Base-by-base conservation (phyloP, 2,888 invertebrate species). In the Agrotis puta region DNA sequence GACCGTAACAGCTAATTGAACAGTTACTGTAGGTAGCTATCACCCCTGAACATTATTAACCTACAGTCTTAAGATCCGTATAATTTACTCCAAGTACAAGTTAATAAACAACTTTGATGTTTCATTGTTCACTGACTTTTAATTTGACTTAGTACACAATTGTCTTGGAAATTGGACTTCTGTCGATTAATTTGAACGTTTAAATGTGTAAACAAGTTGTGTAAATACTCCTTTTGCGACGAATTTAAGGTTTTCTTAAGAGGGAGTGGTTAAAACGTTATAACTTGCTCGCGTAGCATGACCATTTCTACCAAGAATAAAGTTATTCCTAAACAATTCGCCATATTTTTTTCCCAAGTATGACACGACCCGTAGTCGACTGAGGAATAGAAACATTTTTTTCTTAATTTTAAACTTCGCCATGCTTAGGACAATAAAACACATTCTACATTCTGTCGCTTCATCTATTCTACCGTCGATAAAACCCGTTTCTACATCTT, bases 41-140 rank as follows among this genome's bases (percentile, higher is more conserved):
- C 39, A 39, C 39, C 51, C 14, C 7, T 20, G 13, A 63, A 50
- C 54, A 24, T 54, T 75, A 14, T 54, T 75, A 22, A 24, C 27
- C 6, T 22, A 45, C 27, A 64, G 22, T 27, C 58, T 54, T 39
- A 43, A 59, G 43, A 61, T 45, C 20, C 20, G 48, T 47, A 45
- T 18, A 20, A 59, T 50, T 24, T 68, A 53, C 56, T 61, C 24
- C 43, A 56, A 57, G 18, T 61, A 68, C 45, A 74, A 61, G 33
- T 50, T 50, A 48, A 61, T 50, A 61, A 45, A 61, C 50, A 67
- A 67, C 54, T 67, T 75, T 45, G 48, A 66, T 58, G 48, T 66
- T 74, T n/a, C 20, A n/a, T 68, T 76, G 47, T 43, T 69, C 50
- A 57, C 11, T 57, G 39, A 69, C 57, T 62, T 74, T 51, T 50